Conservation (phyloP, 2,113 vertebrate species). For the Panurus biarmicus region DNA sequence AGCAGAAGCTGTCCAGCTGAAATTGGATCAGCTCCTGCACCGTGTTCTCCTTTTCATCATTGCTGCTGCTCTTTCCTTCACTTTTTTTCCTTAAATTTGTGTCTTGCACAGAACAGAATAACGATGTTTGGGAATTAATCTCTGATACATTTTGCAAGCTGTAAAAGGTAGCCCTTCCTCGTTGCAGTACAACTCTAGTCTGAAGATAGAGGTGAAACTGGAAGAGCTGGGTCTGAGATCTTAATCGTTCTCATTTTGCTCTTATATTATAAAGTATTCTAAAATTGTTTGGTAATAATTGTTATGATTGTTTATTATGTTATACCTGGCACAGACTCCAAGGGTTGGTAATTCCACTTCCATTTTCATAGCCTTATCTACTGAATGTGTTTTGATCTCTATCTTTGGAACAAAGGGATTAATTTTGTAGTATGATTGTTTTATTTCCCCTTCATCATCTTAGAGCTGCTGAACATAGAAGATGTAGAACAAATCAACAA, state of each 20-base stretch:
- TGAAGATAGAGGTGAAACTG: neutral
- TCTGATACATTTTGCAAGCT: neutral
- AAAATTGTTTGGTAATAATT: neutral
- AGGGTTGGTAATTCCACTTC: neutral
- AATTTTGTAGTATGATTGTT: neutral
- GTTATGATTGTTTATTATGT: neutral
- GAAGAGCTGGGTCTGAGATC: neutral
- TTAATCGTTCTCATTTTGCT: neutral
- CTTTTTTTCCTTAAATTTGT: neutral
- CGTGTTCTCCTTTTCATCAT: neutral
- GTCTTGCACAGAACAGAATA: neutral
- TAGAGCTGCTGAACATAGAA: neutral
- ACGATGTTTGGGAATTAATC: neutral
- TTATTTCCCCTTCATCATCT: neutral
- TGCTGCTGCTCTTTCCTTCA: neutral
- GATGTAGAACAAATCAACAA: neutral
- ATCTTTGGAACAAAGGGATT: constrained; percentile 1
- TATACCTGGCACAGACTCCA: neutral
- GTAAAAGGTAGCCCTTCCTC: neutral
- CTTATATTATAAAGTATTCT: neutral
- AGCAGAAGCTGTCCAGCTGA: neutral
- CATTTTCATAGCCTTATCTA: neutral
- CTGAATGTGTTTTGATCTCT: neutral
- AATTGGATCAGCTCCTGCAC: neutral
- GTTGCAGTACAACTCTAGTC: neutral